Evolutionary conservation across 2,797 vertebrate species (phyloP), one percentile per base, ranked within the genome.

Genomic region (Tragopan temminckii): DNA sequence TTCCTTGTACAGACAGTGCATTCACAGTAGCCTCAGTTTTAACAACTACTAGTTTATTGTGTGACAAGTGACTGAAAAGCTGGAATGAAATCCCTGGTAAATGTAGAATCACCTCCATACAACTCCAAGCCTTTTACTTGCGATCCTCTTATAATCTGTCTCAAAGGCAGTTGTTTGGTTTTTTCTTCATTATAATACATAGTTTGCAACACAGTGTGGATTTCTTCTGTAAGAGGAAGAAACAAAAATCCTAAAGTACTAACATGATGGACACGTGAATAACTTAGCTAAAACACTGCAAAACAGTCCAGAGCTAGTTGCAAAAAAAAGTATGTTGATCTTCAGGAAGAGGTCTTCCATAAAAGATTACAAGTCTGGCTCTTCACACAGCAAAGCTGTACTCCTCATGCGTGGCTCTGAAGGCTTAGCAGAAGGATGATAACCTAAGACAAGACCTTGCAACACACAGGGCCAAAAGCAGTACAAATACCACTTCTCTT

Each of bases 71-170:
- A 87, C 61, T 50, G 72, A 92, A 75, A 71, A 71, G 61, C 29
- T 85, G 15, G 29, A 68, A 61, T 8, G 38, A 83, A 88, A 76
- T 27, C 42, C 46, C 14, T 66, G 35, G 33, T 78, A 88, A 78
- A 31, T 42, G 15, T 9, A 64, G 4, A 89, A 75, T 24, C 20
- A 61, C 0, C 1, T 64, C 58, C 43, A 38, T 75, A 23, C 11
- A 91, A 68, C 29, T 91, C 55, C n/a, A 43, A 93, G 23, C 48
- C 78, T 88, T 38, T 70, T 63, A 83, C 48, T 70, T 24, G 27
- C 4, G 13, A 46, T 50, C 53, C 35, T 89, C 53, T 75, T 63
- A 76, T 11, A 50, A 31, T 7, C 29, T 29, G 9, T 9, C 20
- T 9, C 33, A n/a, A 29, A 16, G 50, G 9, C 29, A 27, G 15